These are phyloP conservation scores for Motacilla tschutschensis DNA, from an alignment of 2,113 vertebrate genomes.

Conservation along the genomic window DNA sequence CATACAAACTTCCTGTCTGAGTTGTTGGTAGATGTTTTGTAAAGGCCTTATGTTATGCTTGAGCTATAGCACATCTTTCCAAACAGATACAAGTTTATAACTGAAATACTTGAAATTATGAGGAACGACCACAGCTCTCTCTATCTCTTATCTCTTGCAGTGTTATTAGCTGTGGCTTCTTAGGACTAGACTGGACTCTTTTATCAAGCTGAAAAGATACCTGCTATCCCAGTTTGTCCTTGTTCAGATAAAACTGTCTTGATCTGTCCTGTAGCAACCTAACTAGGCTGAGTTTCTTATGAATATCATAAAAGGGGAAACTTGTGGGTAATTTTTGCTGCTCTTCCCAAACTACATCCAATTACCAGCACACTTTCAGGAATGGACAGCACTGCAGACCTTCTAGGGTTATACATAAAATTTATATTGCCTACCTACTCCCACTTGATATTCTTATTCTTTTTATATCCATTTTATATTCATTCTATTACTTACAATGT, in stretches of 20 bases:
- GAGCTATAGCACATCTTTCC: neutral
- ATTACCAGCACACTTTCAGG: neutral
- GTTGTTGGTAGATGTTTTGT: neutral
- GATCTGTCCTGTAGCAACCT: neutral
- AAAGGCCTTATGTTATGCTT: neutral
- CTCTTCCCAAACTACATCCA: neutral
- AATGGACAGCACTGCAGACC: neutral
- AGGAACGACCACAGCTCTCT: neutral
- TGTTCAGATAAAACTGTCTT: neutral
- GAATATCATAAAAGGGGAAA: neutral
- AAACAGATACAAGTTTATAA: neutral
- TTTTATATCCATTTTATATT: slow-evolving; percentile 19
- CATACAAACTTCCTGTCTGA: fast-evolving
- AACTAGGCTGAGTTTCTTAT: neutral
- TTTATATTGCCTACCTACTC: neutral
- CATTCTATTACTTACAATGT: neutral
- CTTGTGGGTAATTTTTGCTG: neutral
- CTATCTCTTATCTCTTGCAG: neutral
- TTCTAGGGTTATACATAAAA: neutral
- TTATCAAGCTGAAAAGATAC: neutral
- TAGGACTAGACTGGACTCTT: neutral
- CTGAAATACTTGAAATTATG: neutral
- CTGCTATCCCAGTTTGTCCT: neutral
- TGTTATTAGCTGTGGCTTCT: neutral
- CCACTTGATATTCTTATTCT: slow-evolving; percentile 4